Evolutionary conservation across 1,140 invertebrate species (phyloP).

Genomic region (Vanessa tameamea): DNA sequence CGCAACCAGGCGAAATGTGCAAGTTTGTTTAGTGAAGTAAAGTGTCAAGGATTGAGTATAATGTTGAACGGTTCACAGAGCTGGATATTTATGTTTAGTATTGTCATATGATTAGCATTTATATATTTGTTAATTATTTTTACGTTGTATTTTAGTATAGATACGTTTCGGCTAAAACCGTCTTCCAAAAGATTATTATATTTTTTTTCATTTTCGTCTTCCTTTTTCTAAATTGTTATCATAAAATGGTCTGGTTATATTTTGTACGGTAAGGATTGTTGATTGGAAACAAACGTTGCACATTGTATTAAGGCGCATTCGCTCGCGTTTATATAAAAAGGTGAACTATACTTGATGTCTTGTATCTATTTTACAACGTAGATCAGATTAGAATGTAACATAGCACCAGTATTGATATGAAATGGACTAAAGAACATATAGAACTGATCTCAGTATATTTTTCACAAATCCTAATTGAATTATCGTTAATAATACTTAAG

Average conservation of each 20-base stretch:
- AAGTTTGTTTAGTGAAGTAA: constrained; percentile 47
- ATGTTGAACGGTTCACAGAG: constrained; percentile 31
- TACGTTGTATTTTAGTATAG: constrained; percentile 33
- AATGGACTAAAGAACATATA: constrained; percentile 66
- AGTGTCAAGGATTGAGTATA: constrained; percentile 35
- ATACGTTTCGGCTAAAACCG: constrained; percentile 45
- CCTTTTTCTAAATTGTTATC: constrained; percentile 45
- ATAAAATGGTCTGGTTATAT: constrained; percentile 23
- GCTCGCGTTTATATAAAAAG: constrained; percentile 68
- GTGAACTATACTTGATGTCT: constrained; percentile 77
- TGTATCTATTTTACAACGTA: constrained; percentile 52
- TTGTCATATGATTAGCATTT: constrained; percentile 62
- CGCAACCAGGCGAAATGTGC: constrained; percentile 43
- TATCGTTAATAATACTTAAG: constrained; percentile 48
- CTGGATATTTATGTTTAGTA: constrained; percentile 36
- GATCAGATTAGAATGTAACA: constrained; percentile 36
- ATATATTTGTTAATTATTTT: constrained; percentile 42
- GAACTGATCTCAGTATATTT: constrained; percentile 71
- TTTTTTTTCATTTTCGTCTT: constrained; percentile 56
- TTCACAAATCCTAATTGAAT: constrained; percentile 61
- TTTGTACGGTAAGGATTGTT: constrained; percentile 25
- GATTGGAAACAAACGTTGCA: constrained; percentile 61
- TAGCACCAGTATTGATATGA: constrained; percentile 67
- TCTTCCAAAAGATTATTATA: constrained; percentile 59
- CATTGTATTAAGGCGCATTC: constrained; percentile 57